phyloP scores from a whole-genome alignment of 1,140 invertebrate genomes.

The Ceratosolen fusciceps region DNA sequence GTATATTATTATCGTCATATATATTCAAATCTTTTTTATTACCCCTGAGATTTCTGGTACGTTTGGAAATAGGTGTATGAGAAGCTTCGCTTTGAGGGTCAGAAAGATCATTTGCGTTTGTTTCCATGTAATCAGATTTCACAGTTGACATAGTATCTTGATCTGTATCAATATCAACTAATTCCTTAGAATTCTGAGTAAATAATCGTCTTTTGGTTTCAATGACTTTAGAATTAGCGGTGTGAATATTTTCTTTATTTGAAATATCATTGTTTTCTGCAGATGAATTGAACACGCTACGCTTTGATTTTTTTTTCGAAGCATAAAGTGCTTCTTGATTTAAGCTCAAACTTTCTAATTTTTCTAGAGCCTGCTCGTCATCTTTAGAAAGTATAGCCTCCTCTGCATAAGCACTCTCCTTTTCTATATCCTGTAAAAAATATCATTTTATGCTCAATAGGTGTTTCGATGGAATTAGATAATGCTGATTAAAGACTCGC shows the following conservation, averaged over 20 bases:
- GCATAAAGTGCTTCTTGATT: conserved; percentile 37
- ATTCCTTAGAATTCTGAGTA: conserved; percentile 31
- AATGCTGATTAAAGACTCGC: conserved; percentile 13
- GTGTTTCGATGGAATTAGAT: neutral
- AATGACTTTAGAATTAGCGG: neutral
- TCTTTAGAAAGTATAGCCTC: neutral
- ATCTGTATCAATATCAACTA: conserved; percentile 27
- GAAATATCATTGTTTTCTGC: neutral
- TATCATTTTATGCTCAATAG: neutral
- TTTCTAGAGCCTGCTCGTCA: conserved; percentile 18
- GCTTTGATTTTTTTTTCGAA: conserved; percentile 32
- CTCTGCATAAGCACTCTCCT: neutral
- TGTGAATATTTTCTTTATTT: neutral
- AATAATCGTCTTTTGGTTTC: conserved; percentile 39
- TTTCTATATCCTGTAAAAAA: conserved; percentile 9
- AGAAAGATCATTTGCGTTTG: neutral
- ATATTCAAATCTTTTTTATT: neutral
- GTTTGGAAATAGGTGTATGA: conserved; percentile 1
- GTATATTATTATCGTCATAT: neutral
- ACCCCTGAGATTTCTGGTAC: neutral
- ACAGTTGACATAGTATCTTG: neutral
- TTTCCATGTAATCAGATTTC: neutral
- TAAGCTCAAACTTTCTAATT: conserved; percentile 30
- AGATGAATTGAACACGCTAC: conserved; percentile 13
- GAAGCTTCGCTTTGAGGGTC: neutral